These are phyloP conservation scores for Lasioglossum malachurum DNA, from an alignment of 2,888 invertebrate species.

Conservation along the genomic window DNA sequence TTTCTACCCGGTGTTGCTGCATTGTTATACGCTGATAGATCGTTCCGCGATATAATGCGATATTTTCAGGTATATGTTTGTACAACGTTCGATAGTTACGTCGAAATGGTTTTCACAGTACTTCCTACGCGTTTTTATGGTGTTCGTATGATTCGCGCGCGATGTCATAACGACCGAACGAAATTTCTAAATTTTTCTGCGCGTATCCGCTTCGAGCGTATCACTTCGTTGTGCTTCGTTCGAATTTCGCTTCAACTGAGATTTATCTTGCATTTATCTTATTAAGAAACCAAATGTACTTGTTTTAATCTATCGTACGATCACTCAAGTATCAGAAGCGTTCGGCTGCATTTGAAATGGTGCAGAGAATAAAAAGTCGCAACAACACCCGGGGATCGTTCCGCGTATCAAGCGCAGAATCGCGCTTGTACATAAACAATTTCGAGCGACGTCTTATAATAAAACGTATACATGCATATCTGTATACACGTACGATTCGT, in stretches of 20 bases:
- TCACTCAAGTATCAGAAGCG: slow-evolving; percentile 19
- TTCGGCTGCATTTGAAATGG: slow-evolving; percentile 23
- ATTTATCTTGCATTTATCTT: neutral
- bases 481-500: neutral
- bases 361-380: slow-evolving; percentile 21
- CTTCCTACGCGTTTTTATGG: slow-evolving; percentile 40
- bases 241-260: neutral
- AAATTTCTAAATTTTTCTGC: slow-evolving; percentile 30
- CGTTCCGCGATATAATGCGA: slow-evolving; percentile 23
- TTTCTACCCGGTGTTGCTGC: slow-evolving; percentile 83
- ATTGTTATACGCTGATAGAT: slow-evolving; percentile 61
- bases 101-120: slow-evolving; percentile 13
- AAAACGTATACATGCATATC: slow-evolving; percentile 14
- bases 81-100: neutral
- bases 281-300: neutral
- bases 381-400: slow-evolving; percentile 15
- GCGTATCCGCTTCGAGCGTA: slow-evolving; percentile 26
- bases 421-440: slow-evolving; percentile 45
- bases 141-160: slow-evolving; percentile 36
- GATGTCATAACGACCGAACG: slow-evolving; percentile 56
- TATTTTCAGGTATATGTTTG: neutral
- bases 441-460: slow-evolving; percentile 26
- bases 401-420: slow-evolving; percentile 47
- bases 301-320: slow-evolving; percentile 2
- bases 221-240: slow-evolving; percentile 22